A percentile compares a stretch with the other conserved stretches of the same genome.
Evolutionary conservation across 2,888 invertebrate genomes (phyloP).

Genomic region (Epinotia nisella): DNA sequence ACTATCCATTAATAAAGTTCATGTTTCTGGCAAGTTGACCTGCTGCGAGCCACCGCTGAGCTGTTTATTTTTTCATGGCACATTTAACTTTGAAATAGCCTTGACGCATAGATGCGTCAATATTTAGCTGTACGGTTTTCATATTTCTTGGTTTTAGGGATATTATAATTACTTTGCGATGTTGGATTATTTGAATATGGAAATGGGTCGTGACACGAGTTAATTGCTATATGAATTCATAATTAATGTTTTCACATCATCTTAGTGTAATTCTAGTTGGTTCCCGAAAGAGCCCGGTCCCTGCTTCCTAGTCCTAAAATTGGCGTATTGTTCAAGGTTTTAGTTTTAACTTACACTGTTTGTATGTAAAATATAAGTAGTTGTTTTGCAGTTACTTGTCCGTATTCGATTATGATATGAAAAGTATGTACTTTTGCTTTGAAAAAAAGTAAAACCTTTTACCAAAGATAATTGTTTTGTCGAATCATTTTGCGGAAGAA

Average conservation of each 20-base stretch:
- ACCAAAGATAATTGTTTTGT: no score
- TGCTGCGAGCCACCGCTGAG: conserved; percentile 49
- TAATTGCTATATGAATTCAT: not conserved
- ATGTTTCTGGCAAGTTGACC: not conserved
- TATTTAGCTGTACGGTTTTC: conserved; percentile 36
- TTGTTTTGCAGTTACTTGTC: no score
- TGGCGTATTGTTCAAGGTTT: no score
- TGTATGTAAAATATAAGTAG: no score
- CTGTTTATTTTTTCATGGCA: conserved; percentile 70
- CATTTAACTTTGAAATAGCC: conserved; percentile 61
- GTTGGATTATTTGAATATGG: conserved; percentile 1
- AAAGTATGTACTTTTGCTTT: no score
- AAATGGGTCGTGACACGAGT: not conserved
- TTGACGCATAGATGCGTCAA: conserved; percentile 47
- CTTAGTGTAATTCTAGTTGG: no score
- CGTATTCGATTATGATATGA: no score
- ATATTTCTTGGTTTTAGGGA: conserved; percentile 2
- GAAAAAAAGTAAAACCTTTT: no score
- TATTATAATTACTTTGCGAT: conserved; percentile 13
- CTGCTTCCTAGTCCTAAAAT: no score
- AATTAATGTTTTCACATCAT: not conserved
- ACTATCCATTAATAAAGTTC: not conserved
- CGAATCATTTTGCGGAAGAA: no score
- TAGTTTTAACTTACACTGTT: no score
- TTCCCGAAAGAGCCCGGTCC: no score